These are phyloP conservation scores for Pemphredon lugubris DNA, from an alignment of 2,888 invertebrate genomes.

Conservation along the genomic window DNA sequence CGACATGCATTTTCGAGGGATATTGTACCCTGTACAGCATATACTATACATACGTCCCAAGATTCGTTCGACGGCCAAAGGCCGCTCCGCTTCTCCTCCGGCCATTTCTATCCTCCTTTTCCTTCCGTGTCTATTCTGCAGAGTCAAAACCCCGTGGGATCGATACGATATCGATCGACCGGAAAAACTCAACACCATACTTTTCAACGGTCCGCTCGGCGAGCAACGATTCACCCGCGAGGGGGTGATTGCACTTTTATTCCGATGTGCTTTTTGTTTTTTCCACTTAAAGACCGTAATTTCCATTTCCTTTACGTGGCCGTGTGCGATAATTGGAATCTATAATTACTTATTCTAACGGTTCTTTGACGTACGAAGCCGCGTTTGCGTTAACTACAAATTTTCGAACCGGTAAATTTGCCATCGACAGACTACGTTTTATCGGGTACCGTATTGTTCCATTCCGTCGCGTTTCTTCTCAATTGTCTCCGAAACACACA, in stretches of 20 bases:
- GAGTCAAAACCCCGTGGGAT: conserved; percentile 33
- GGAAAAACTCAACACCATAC: conserved; percentile 19
- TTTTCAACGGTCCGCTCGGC: conserved; percentile 29
- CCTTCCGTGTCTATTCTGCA: conserved; percentile 16
- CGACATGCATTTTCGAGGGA: too few relatives aligned
- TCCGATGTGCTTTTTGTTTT: background rate
- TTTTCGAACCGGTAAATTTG: too few relatives aligned
- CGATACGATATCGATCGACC: conserved; percentile 50
- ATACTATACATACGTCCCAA: too few relatives aligned
- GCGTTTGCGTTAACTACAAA: too few relatives aligned
- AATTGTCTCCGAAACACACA: background rate
- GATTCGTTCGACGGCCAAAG: conserved; percentile 9
- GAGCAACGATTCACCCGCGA: conserved; percentile 25
- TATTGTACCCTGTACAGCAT: too few relatives aligned
- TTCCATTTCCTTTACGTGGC: background rate
- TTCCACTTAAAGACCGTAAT: background rate
- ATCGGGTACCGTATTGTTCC: background rate
- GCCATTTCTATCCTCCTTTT: background rate
- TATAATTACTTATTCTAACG: too few relatives aligned
- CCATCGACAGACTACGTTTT: background rate
- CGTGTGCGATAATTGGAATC: background rate
- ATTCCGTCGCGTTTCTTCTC: background rate
- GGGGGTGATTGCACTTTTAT: conserved; percentile 31
- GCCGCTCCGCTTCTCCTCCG: background rate
- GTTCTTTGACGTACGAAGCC: too few relatives aligned